Base-by-base conservation (phyloP, 2,888 invertebrate genomes). In the Drosophila mimica region DNA sequence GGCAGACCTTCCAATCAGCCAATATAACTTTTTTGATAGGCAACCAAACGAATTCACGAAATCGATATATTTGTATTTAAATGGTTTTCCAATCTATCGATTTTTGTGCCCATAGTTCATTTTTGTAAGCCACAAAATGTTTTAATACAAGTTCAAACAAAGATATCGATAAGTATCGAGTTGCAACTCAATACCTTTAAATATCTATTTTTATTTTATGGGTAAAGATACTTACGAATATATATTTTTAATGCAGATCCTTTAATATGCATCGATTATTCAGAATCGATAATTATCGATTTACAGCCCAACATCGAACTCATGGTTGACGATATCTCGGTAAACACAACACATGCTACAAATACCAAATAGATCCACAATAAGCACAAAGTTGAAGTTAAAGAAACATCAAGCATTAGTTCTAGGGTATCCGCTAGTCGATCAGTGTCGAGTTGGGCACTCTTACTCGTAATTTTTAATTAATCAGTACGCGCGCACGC, bases 391-490 rank as follows among this genome's bases (percentile, higher is more conserved):
- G 8, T 4, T 25, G 8, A 25, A 20, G 20, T 13, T 20, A 8
- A 46, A 15, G 15, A 15, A 46, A 25, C 4, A 0, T 46, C 20
- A 25, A 46, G 20, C 20, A 11, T 28, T 13, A 28, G 28, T n/a
- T 54, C 4, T 38, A 57, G 57, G 43, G 57, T 57, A 57, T 57
- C 15, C 7, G 5, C 15, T 20, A 20, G 57, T 43, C 43, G 43
- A 15, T 31, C 30, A n/a, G 0, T 8, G 1, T 34, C 11, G 30
- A 20, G 9, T 31, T 30, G 57, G n/a, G 40, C 40, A 31, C 30
- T 40, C 31, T 88, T 88, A 43, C 57, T 89, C 88, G 82, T 88
- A 88, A 88, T 88, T 81, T 48, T 81, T 91, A 90, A 90, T 91
- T 90, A 88, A 91, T 89, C 85, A 82, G 75, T 71, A 66, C 56